Evolutionary conservation across 2,888 invertebrate genomes (phyloP), one percentile per base, ranked within the genome.

Genomic region (Labia minor): DNA sequence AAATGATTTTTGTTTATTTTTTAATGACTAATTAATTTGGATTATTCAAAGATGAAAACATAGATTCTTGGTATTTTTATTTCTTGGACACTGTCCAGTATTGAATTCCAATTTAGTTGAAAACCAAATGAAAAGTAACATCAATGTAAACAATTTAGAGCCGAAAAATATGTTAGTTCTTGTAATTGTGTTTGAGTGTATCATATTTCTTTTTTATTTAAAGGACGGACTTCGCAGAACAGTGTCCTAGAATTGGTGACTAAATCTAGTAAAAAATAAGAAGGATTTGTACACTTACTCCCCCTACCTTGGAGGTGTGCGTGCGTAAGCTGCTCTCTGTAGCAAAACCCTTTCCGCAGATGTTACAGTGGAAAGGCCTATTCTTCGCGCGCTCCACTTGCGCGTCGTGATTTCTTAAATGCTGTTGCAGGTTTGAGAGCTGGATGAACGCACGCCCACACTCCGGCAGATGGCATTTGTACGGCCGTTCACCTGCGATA

Each of bases 361-460:
- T 94, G 77, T 90, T 92, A 80, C 96, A 96, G 77, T 95, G 94
- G 80, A 94, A 95, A 66, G 95, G 95, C 70, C 95, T 84, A 81
- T 94, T 95, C 80, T 95, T 95, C 75, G 95, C 93, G 72, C 95
- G 85, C 76, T 95, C 94, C 72, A 94, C 90, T 78, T 95, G 95
- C 68, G 95, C 94, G 77, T 95, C 96, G 80, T 96, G 95, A 81
- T 95, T 96, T 72, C 95, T 82, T 71, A 95, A 86, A 78, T 96
- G 95, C 77, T 96, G 96, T 77, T 96, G 95, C 11, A 96, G 86
- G 79, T 96, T 96, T 68, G 95, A 95, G 73, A 96, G 85, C 81
- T 96, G 96, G 77, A 95, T 96, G 82, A 96, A 96, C 71, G 95
- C 95, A 73, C 95, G 84, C 66, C 95, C 95, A 78, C 96, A 96